Percentiles rank a stretch among this genome's conserved stretches.
phyloP scores from a whole-genome alignment of 2,113 vertebrate species.

The Uria lomvia region DNA sequence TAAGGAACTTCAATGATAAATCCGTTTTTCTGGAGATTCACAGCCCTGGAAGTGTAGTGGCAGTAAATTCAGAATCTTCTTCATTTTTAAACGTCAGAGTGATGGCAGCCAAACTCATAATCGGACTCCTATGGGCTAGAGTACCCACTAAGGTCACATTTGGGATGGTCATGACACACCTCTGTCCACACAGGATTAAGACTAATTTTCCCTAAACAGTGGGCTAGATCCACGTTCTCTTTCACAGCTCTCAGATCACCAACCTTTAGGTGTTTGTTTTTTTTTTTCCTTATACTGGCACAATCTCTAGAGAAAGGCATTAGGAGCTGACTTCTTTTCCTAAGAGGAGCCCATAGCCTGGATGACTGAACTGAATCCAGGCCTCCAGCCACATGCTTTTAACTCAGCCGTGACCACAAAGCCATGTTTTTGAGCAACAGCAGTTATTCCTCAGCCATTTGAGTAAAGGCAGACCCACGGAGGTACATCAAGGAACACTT shows the following conservation, averaged over 20 bases:
- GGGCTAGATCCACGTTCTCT: background rate
- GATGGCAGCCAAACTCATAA: background rate
- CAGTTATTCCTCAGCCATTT: background rate
- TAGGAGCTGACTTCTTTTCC: background rate
- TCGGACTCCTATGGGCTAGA: background rate
- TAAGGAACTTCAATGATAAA: background rate
- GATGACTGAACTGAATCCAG: background rate
- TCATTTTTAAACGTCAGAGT: background rate
- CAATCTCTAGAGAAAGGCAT: background rate
- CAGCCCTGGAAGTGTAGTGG: background rate
- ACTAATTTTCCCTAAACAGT: background rate
- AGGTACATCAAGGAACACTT: background rate
- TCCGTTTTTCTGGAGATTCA: background rate
- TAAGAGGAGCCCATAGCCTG: background rate
- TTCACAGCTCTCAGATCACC: background rate
- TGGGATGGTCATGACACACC: background rate
- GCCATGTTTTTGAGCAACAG: background rate
- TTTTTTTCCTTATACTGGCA: background rate
- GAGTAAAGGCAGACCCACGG: background rate
- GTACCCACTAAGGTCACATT: background rate
- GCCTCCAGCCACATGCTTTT: background rate
- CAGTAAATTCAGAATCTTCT: background rate
- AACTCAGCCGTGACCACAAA: background rate
- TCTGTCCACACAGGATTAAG: background rate
- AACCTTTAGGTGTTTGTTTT: background rate